Conservation (phyloP, 1,140 invertebrate genomes). For the Aphidius ervi region DNA sequence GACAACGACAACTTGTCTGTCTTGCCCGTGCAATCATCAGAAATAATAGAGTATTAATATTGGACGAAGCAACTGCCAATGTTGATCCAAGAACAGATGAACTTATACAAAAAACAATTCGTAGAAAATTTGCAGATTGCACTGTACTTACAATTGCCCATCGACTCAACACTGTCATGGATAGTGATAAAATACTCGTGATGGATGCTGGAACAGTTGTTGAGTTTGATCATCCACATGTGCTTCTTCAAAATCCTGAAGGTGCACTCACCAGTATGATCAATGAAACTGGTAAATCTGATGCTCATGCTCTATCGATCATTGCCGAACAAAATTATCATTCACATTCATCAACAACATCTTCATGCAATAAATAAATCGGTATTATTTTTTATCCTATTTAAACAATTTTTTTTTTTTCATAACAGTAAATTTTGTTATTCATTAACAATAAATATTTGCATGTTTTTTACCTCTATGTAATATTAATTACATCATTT, state of each 20-base stretch:
- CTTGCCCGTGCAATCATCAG: slow-evolving; percentile 64
- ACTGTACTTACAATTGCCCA: slow-evolving; percentile 68
- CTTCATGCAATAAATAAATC: too few relatives aligned
- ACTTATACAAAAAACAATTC: slow-evolving; percentile 54
- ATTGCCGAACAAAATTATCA: too few relatives aligned
- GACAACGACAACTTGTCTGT: slow-evolving; percentile 70
- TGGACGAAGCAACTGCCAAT: slow-evolving; percentile 78
- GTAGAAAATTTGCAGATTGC: slow-evolving; percentile 51
- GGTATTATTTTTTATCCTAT: too few relatives aligned
- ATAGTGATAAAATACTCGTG: slow-evolving; percentile 62
- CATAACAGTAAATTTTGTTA: too few relatives aligned
- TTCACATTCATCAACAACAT: too few relatives aligned
- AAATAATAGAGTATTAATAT: slow-evolving; percentile 63
- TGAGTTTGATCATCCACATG: slow-evolving; percentile 61
- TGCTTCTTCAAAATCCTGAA: slow-evolving; percentile 51
- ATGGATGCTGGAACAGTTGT: slow-evolving; percentile 55
- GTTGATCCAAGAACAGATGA: slow-evolving; percentile 62
- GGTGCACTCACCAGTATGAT: slow-evolving; percentile 64
- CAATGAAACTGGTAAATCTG: slow-evolving; percentile 57
- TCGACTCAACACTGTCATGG: slow-evolving; percentile 57
- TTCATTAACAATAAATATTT: too few relatives aligned
- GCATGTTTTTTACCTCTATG: too few relatives aligned
- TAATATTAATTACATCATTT: too few relatives aligned
- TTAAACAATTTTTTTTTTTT: too few relatives aligned
- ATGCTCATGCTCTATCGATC: too few relatives aligned